These are phyloP conservation scores for Bradypodion pumilum DNA, from an alignment of 2,797 vertebrate genomes.

Conservation along the genomic window DNA sequence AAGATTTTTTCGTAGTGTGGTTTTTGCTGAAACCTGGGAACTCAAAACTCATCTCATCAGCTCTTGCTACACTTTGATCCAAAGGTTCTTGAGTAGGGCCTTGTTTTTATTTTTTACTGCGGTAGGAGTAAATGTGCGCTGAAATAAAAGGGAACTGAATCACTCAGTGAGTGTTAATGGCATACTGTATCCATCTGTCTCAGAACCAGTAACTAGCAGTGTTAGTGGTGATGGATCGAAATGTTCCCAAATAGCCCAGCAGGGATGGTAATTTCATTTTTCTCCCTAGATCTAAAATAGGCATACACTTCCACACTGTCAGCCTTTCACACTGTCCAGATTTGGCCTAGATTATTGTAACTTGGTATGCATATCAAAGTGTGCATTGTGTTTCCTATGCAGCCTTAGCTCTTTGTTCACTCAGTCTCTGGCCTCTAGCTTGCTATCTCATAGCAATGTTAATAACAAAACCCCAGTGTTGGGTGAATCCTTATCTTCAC, in stretches of 20 bases:
- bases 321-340: neutral
- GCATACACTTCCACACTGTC: neutral
- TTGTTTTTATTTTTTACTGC: neutral
- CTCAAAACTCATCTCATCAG: neutral
- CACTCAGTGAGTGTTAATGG: neutral
- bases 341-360: neutral
- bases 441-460: neutral
- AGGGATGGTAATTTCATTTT: neutral
- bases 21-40: neutral
- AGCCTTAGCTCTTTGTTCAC: neutral
- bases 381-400: neutral
- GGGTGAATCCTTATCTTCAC: neutral
- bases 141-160: neutral
- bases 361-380: neutral
- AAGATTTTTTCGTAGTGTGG: neutral
- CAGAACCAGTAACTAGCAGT: neutral
- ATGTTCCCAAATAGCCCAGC: neutral
- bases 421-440: neutral
- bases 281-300: neutral
- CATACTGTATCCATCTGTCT: neutral
- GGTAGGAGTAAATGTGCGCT: neutral
- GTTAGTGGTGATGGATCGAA: neutral
- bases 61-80: neutral
- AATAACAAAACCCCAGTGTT: neutral
- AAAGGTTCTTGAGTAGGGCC: neutral